phyloP scores from a whole-genome alignment of 2,888 invertebrate species.

The Watsonalla binaria region DNA sequence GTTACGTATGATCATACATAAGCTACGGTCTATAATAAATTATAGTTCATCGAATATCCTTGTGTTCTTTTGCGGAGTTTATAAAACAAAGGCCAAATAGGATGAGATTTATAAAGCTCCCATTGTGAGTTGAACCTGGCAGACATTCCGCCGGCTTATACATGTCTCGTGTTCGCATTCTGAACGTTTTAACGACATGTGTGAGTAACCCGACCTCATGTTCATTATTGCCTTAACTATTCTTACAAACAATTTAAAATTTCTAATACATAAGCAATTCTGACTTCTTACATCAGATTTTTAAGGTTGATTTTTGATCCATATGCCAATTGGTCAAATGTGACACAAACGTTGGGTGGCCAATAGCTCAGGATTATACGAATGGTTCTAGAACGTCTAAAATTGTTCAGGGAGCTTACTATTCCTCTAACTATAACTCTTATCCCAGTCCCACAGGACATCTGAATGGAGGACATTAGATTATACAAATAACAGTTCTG shows the following conservation, averaged over 20 bases:
- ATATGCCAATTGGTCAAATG: no score
- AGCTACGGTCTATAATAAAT: neutral
- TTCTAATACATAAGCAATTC: no score
- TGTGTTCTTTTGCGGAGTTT: constrained; percentile 22
- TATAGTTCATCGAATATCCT: neutral
- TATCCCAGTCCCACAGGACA: constrained; percentile 31
- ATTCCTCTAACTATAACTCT: constrained; percentile 13
- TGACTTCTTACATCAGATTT: no score
- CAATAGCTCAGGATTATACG: no score
- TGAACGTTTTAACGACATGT: constrained; percentile 42
- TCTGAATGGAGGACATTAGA: constrained; percentile 49
- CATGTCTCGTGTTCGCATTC: constrained; percentile 3
- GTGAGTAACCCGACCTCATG: constrained; percentile 42
- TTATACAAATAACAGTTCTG: constrained; percentile 60
- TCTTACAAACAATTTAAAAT: no score
- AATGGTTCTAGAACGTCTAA: no score
- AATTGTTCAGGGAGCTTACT: neutral
- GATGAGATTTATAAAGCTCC: constrained; percentile 42
- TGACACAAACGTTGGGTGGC: no score
- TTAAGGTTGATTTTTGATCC: no score
- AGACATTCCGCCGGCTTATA: constrained; percentile 8
- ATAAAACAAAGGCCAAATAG: constrained; percentile 44
- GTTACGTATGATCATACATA: neutral
- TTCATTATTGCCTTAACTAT: no score
- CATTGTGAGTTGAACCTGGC: constrained; percentile 31